Conservation (phyloP, 92 coral and sea anemone genomes). For the Phenganax stokvisi region DNA sequence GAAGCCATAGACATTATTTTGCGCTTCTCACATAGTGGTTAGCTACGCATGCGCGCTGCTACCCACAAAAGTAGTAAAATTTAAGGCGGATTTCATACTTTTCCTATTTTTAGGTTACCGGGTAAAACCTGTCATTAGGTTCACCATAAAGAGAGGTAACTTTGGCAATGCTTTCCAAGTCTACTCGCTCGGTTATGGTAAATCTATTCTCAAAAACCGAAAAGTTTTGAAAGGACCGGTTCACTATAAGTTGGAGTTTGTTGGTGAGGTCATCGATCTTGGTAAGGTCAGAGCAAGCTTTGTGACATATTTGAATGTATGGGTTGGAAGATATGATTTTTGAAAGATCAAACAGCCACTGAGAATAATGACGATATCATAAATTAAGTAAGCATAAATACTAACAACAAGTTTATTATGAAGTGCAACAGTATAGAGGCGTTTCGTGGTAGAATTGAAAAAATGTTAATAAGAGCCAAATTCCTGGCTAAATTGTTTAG, state of each 20-base stretch:
- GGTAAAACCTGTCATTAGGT: neutral
- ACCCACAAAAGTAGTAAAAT: too few relatives aligned
- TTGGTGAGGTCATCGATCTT: neutral
- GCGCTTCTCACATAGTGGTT: too few relatives aligned
- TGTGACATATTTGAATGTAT: neutral
- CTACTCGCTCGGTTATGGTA: neutral
- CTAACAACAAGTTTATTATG: too few relatives aligned
- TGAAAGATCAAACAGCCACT: neutral
- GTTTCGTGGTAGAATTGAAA: too few relatives aligned
- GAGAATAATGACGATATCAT: too few relatives aligned
- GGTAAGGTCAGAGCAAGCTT: neutral
- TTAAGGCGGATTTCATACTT: neutral
- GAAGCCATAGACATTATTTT: too few relatives aligned
- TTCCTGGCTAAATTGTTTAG: too few relatives aligned
- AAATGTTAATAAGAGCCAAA: too few relatives aligned
- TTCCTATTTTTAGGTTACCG: conserved; percentile 6
- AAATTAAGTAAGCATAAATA: too few relatives aligned
- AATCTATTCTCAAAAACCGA: neutral
- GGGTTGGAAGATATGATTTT: neutral
- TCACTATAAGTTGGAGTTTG: neutral
- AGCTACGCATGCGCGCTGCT: too few relatives aligned
- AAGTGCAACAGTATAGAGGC: too few relatives aligned
- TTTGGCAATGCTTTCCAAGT: neutral
- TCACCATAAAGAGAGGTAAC: neutral
- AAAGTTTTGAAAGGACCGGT: neutral